Base-by-base conservation (phyloP, 2,888 invertebrate species). In the Tenodera sinensis region DNA sequence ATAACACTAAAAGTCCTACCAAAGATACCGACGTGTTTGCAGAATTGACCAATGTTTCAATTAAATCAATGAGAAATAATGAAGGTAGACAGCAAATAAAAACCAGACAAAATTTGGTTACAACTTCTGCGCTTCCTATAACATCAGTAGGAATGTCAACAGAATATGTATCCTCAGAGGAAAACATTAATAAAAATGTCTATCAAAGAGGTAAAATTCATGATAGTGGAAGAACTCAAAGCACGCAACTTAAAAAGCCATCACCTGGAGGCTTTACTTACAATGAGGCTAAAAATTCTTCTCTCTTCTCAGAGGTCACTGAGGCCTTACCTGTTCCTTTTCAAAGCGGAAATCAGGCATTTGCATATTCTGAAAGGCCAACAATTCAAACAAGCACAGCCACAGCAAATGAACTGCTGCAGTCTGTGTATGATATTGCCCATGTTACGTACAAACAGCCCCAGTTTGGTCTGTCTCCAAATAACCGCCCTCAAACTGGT, bases 341-440 rank as follows among this genome's bases (percentile, higher is more conserved):
- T 71, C 54, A 71, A 71, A 71, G 54, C 1, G 54, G 54, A 25
- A 71, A 71, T 71, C 54, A 71, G 8, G 54, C 4, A 71, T 71
- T 71, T 71, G 54, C 15, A 20, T 71, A 71, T 20, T 71, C 54
- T 71, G 54, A 71, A 71, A 71, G 54, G 8, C 54, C 54, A 6
- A 71, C 15, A 3, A 71, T 71, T 34, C 87, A 87, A 30, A 87
- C 83, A 4, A 87, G 87, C 15, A 87, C 87, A 25, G 30, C n/a
- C 34, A 82, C 87, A 83, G 9, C 87, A 30, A 87, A 83, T 87
- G 87, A 87, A n/a, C 82, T 87, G 12, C 83, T 87, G 42, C 82
- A 87, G 25, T 87, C 87, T 82, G 83, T 87, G 14, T 87, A 87
- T 42, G 87, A 87, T 14, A 87, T 87, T 42, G 87, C 87, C 15